Evolutionary conservation across 2,113 vertebrate species (phyloP).

Genomic region (Epinephelus moara): DNA sequence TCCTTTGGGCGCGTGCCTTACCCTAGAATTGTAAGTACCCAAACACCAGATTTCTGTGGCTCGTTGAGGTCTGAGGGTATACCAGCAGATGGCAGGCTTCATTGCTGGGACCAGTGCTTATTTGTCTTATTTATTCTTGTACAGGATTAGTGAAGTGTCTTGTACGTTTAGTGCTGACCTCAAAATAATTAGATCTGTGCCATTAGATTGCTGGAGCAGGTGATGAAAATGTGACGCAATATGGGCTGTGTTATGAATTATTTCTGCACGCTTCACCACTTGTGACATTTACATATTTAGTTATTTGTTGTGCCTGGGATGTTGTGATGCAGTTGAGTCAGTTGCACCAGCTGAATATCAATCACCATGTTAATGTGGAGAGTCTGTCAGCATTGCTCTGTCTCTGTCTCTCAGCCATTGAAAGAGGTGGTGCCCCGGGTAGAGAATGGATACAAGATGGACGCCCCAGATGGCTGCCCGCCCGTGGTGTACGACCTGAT

Average conservation of each 20-base stretch:
- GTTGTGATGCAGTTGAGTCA: neutral
- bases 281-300: neutral
- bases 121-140: slow-evolving; percentile 2
- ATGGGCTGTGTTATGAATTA: slow-evolving; percentile 7
- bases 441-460: slow-evolving; percentile 99
- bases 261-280: slow-evolving; percentile 9
- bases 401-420: slow-evolving; percentile 86
- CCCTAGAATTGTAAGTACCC: slow-evolving; percentile 95
- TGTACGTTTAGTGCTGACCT: slow-evolving; percentile 12
- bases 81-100: slow-evolving; percentile 73
- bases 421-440: slow-evolving; percentile 97
- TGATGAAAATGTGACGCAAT: slow-evolving; percentile 12
- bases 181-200: slow-evolving; percentile 33
- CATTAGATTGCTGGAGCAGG: slow-evolving; percentile 12
- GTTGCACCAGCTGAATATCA: neutral
- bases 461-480: slow-evolving; percentile 93
- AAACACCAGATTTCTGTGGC: neutral
- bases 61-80: neutral
- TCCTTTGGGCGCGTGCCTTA: slow-evolving; percentile 99
- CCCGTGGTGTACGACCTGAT: slow-evolving; percentile 94
- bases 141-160: slow-evolving; percentile 16
- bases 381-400: neutral
- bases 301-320: neutral
- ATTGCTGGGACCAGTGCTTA: neutral
- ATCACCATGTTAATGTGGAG: neutral